Percentiles rank a stretch among this genome's conserved stretches.
These are phyloP conservation scores for Bagarius yarrelli DNA, from an alignment of 2,113 vertebrate species.

Conservation along the genomic window DNA sequence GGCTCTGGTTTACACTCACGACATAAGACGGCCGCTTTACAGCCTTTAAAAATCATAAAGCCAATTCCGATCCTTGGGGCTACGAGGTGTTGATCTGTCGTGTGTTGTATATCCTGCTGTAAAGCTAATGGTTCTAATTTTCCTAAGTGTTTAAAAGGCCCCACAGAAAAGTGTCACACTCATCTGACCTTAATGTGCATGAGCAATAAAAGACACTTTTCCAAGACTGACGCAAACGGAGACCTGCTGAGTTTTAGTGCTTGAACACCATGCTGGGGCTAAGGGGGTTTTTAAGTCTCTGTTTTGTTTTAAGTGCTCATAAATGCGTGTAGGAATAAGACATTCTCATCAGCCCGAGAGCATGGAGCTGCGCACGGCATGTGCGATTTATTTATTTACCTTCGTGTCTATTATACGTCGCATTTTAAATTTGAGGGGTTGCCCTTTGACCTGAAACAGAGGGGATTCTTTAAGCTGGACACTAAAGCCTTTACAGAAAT, in stretches of 20 bases:
- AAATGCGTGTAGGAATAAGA: conserved; percentile 56
- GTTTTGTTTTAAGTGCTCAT: conserved; percentile 46
- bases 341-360: conserved; percentile 37
- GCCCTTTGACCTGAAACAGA: conserved; percentile 39
- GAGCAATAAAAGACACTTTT: conserved; percentile 51
- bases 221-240: conserved; percentile 56
- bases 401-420: conserved; percentile 38
- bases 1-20: conserved; percentile 56
- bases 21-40: conserved; percentile 52
- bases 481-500: conserved; percentile 29
- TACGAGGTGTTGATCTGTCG: conserved; percentile 47
- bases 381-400: conserved; percentile 54
- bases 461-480: conserved; percentile 46
- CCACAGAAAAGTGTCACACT: conserved; percentile 54
- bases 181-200: conserved; percentile 64
- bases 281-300: conserved; percentile 20
- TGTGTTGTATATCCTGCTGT: conserved; percentile 53
- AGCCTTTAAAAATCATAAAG: conserved; percentile 54
- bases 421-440: conserved; percentile 44
- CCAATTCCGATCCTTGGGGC: conserved; percentile 46
- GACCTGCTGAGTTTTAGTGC: conserved; percentile 25
- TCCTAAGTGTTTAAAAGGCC: conserved; percentile 56
- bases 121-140: conserved; percentile 55
- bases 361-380: conserved; percentile 33
- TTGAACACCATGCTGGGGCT: conserved; percentile 50